Evolutionary conservation across 2,113 vertebrate species (phyloP).

Genomic region (Eublepharis macularius): DNA sequence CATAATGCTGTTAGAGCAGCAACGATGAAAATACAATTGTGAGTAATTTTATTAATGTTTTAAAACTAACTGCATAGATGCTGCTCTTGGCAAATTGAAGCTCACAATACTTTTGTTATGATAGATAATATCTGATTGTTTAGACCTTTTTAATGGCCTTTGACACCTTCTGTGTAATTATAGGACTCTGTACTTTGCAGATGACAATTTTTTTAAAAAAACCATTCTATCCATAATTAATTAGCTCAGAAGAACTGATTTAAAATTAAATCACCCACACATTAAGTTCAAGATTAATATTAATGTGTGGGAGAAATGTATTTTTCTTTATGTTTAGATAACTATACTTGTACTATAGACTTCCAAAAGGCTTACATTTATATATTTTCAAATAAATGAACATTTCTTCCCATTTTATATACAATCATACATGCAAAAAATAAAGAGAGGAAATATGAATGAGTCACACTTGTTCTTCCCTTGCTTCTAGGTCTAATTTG

Average conservation of each 20-base stretch:
- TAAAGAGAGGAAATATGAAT: background rate
- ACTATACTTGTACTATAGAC: background rate
- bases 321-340: background rate
- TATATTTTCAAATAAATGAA: slow-evolving; percentile 8
- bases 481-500: background rate
- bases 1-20: background rate
- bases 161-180: background rate
- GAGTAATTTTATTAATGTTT: background rate
- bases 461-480: background rate
- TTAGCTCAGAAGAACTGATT: background rate
- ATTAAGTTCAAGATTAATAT: background rate
- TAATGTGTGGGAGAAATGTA: background rate
- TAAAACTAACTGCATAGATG: background rate
- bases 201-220: background rate
- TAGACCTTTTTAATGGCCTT: slow-evolving; percentile 6
- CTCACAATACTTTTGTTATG: slow-evolving; percentile 1
- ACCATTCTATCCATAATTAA: slow-evolving; percentile 4
- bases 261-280: background rate
- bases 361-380: slow-evolving; percentile 14
- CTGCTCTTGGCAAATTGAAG: background rate
- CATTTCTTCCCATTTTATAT: background rate
- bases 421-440: background rate
- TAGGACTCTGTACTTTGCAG: background rate
- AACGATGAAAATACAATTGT: background rate
- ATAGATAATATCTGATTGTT: slow-evolving; percentile 14